These are phyloP conservation scores for Bombyx mori DNA, from an alignment of 1,140 invertebrate species.

Conservation along the genomic window DNA sequence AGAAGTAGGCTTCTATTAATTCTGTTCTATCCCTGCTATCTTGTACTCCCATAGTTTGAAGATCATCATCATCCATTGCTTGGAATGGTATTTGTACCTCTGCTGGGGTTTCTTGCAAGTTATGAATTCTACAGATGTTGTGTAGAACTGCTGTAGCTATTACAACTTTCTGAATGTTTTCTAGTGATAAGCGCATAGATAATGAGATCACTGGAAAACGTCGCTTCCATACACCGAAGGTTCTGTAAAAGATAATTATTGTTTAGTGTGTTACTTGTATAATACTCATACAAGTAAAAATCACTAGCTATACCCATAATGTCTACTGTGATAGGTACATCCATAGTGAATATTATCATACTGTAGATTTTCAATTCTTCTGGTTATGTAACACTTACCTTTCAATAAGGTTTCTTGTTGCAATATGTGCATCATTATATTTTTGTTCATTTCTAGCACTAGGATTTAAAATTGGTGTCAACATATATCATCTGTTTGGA, in stretches of 20 bases:
- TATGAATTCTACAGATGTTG: slow-evolving; percentile 2
- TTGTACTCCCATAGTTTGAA: too few species aligned
- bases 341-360: too few species aligned
- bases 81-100: neutral
- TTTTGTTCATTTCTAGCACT: slow-evolving; percentile 19
- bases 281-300: too few species aligned
- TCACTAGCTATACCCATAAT: too few species aligned
- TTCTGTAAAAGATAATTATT: neutral
- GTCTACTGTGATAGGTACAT: too few species aligned
- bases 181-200: neutral
- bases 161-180: slow-evolving; percentile 1
- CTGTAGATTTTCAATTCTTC: neutral
- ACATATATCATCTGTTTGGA: slow-evolving; percentile 12
- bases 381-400: slow-evolving; percentile 11
- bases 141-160: slow-evolving; percentile 2
- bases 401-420: slow-evolving; percentile 52
- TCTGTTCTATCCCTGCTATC: too few species aligned
- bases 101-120: neutral
- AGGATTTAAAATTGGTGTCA: slow-evolving; percentile 22
- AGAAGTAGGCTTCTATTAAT: too few species aligned
- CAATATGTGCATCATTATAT: slow-evolving; percentile 54
- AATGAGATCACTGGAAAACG: slow-evolving; percentile 4
- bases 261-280: too few species aligned
- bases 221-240: slow-evolving; percentile 4
- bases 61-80: too few species aligned